Evolutionary conservation across 2,888 invertebrate genomes (phyloP), one percentile per base, ranked within the genome.

Genomic region (Melanargia galathea): DNA sequence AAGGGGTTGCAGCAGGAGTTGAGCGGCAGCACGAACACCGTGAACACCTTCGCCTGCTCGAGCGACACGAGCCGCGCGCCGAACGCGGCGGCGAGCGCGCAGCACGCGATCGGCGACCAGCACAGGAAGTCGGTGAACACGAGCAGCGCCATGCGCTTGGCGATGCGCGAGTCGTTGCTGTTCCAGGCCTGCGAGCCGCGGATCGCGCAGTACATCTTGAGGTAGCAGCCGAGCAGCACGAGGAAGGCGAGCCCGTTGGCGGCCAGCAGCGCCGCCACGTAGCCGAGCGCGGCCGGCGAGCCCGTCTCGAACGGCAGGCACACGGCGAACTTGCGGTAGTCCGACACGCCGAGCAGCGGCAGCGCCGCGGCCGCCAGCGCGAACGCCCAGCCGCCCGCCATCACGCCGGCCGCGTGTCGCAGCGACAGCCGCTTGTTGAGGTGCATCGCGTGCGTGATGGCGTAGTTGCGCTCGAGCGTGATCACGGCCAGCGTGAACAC

Each of bases 1-100:
- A 99, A 99, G 0, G 99, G 99, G 89, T 99, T 99, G 88, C 98
- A 98, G 86, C 98, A 99, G 13, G 97, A 97, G 87, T 99, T 99
- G 68, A 99, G 91, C 1, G 99, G 99, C 73, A 99, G 92, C 61
- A 99, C 96, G 83, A 99, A 98, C 45, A 99, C 98, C 2, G 98
- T 98, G 82, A 97, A 97, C 72, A 97, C 95, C 92, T 99, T 99
- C 52, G 99, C 98, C 87, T 98, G 97, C 82, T 98, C 98, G 66
- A 99, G 92, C 2, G 97, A 96, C 30, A 99, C 96, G 55, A 99
- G 92, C 67, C 97, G 97, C 70, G 96, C 92, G 10, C 98, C 98
- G 81, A 98, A 97, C 7, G 98, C 96, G 18, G 99, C 98, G 0
- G 98, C 97, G 40, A 99, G 92, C 6, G 98, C 96, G 83, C 98